These are phyloP conservation scores for Gambelia wislizenii DNA, from an alignment of 2,797 vertebrate species.

Conservation along the genomic window DNA sequence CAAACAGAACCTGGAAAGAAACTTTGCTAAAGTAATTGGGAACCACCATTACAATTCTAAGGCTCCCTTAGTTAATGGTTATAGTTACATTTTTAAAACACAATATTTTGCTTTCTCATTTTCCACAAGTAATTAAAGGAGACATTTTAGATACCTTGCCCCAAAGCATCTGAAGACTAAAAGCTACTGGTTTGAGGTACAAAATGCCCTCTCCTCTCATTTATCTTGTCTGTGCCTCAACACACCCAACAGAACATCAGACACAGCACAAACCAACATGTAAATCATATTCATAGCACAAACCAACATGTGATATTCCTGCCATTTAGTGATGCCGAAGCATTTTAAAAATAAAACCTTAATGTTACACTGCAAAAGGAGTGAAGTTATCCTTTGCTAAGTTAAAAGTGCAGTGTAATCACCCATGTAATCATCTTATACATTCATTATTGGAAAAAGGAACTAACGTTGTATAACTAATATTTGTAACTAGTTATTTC, in stretches of 20 bases:
- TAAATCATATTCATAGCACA: neutral
- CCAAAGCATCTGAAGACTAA: neutral
- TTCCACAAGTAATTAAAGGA: too few species aligned
- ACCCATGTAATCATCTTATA: neutral
- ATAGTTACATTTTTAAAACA: too few species aligned
- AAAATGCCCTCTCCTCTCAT: too few species aligned
- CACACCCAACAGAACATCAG: neutral
- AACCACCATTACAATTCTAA: too few species aligned
- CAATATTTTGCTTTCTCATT: too few species aligned
- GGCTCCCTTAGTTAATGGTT: too few species aligned
- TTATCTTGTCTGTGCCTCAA: too few species aligned
- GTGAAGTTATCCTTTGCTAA: neutral
- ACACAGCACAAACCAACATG: neutral
- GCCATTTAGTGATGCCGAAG: too few species aligned
- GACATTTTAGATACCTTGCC: neutral
- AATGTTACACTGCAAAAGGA: neutral
- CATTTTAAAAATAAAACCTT: too few species aligned
- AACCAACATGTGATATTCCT: neutral
- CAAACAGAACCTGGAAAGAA: neutral
- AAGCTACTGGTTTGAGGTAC: too few species aligned
- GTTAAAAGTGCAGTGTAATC: neutral
- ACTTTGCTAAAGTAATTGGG: neutral
- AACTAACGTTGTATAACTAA: too few species aligned
- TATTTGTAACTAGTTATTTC: too few species aligned
- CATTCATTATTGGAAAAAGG: neutral